Evolutionary conservation across 2,888 invertebrate genomes (phyloP).

Genomic region (Agrochola lychnidis): DNA sequence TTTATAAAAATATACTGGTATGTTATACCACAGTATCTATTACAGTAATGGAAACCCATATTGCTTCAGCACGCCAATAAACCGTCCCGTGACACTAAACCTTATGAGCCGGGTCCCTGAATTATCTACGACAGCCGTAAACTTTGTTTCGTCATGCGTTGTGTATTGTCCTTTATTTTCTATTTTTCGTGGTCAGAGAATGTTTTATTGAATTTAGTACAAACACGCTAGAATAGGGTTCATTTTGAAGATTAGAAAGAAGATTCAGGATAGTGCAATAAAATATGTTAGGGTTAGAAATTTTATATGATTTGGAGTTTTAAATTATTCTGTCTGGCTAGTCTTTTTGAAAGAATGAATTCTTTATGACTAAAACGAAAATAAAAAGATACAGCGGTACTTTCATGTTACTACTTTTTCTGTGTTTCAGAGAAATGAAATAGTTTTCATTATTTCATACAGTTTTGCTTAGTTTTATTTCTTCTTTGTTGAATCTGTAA

Average conservation of each 20-base stretch:
- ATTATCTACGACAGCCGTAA: constrained; percentile 72
- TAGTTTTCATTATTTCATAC: constrained; percentile 14
- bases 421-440: constrained; percentile 15
- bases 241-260: constrained; percentile 36
- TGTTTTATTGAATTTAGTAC: constrained; percentile 64
- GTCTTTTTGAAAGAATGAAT: constrained; percentile 17
- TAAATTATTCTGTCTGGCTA: constrained; percentile 14
- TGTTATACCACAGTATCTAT: constrained; percentile 61
- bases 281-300: constrained; percentile 13
- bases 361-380: constrained; percentile 17
- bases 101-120: constrained; percentile 68
- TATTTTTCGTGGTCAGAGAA: constrained; percentile 59
- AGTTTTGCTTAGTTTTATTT: constrained; percentile 9
- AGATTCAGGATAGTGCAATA: too few relatives aligned
- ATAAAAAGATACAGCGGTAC: constrained; percentile 4
- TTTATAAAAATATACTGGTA: constrained; percentile 47
- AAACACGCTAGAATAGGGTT: constrained; percentile 39
- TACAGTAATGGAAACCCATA: constrained; percentile 68
- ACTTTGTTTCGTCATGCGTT: constrained; percentile 69
- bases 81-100: constrained; percentile 67
- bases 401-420: not conserved
- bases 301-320: constrained; percentile 37
- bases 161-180: constrained; percentile 64
- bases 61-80: constrained; percentile 69
- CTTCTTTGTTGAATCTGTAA: not conserved